Percentiles rank a stretch among this genome's conserved stretches.
Conservation (phyloP, 2,888 invertebrate genomes). For the Ctena decussata region DNA sequence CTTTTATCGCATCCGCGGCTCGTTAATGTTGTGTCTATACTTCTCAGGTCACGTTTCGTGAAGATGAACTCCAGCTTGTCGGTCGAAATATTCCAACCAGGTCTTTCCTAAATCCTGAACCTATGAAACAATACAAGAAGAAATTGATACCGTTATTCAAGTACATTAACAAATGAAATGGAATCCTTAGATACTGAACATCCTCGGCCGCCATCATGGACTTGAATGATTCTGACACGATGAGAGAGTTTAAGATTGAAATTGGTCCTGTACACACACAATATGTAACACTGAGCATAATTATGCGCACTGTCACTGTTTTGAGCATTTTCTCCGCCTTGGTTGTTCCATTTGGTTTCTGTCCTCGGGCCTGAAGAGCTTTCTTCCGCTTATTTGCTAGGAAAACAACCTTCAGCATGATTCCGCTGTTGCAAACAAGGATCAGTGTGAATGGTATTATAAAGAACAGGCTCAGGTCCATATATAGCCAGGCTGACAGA, state of each 20-base stretch:
- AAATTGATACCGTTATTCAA: constrained; percentile 67
- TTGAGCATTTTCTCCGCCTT: constrained; percentile 51
- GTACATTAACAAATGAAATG: constrained; percentile 61
- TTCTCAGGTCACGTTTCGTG: constrained; percentile 1
- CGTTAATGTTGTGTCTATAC: no score
- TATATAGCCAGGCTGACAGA: constrained; percentile 42
- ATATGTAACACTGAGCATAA: constrained; percentile 49
- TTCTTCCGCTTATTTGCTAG: constrained; percentile 27
- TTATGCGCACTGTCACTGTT: constrained; percentile 59
- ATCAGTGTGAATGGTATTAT: constrained; percentile 50
- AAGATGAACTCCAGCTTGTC: constrained; percentile 41
- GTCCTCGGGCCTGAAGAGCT: constrained; percentile 21
- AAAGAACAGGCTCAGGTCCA: constrained; percentile 60
- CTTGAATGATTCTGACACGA: constrained; percentile 29
- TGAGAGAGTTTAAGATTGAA: constrained; percentile 41
- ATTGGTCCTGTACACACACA: constrained; percentile 60
- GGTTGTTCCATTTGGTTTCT: not conserved
- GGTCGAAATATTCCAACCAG: constrained; percentile 56
- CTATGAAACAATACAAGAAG: constrained; percentile 62
- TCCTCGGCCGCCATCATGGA: constrained; percentile 10
- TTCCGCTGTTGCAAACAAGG: constrained; percentile 52
- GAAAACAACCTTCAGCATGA: constrained; percentile 52
- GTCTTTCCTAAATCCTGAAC: constrained; percentile 60
- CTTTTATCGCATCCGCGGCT: no score
- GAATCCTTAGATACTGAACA: constrained; percentile 31